These are phyloP conservation scores for Eupithecia subfuscata DNA, from an alignment of 2,888 invertebrate species.

Conservation along the genomic window DNA sequence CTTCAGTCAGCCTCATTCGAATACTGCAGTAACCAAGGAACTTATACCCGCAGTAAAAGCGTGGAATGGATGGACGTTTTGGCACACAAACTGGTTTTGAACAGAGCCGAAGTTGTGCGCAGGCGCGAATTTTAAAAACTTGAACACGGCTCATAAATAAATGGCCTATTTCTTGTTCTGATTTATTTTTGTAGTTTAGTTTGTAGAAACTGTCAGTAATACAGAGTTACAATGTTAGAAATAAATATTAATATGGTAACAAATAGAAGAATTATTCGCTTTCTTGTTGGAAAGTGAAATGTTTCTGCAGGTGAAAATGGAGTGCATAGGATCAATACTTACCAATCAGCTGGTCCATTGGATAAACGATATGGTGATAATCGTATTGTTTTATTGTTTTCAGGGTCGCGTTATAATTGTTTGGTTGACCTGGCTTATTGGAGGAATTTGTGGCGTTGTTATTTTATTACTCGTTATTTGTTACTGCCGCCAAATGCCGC, in stretches of 20 bases:
- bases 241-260: slow-evolving; percentile 59
- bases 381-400: slow-evolving; percentile 46
- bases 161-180: slow-evolving; percentile 49
- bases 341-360: slow-evolving; percentile 17
- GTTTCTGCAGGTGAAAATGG: slow-evolving; percentile 72
- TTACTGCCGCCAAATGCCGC: slow-evolving; percentile 88
- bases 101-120: slow-evolving; percentile 42
- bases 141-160: slow-evolving; percentile 36
- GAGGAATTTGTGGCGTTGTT: slow-evolving; percentile 86
- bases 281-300: slow-evolving; percentile 75
- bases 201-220: slow-evolving; percentile 51
- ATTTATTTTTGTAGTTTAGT: slow-evolving; percentile 27
- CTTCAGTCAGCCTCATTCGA: no score
- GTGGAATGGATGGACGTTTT: no score
- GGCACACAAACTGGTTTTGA: neutral
- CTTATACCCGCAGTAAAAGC: no score
- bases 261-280: slow-evolving; percentile 70
- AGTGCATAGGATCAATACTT: slow-evolving; percentile 55
- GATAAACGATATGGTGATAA: slow-evolving; percentile 37
- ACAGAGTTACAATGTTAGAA: slow-evolving; percentile 69
- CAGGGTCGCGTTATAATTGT: slow-evolving; percentile 82
- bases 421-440: slow-evolving; percentile 84
- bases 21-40: no score
- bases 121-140: slow-evolving; percentile 58
- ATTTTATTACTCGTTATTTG: slow-evolving; percentile 86